Percentiles rank a stretch among this genome's conserved stretches.
phyloP scores from a whole-genome alignment of 1,140 invertebrate species.

The Sitophilus oryzae region DNA sequence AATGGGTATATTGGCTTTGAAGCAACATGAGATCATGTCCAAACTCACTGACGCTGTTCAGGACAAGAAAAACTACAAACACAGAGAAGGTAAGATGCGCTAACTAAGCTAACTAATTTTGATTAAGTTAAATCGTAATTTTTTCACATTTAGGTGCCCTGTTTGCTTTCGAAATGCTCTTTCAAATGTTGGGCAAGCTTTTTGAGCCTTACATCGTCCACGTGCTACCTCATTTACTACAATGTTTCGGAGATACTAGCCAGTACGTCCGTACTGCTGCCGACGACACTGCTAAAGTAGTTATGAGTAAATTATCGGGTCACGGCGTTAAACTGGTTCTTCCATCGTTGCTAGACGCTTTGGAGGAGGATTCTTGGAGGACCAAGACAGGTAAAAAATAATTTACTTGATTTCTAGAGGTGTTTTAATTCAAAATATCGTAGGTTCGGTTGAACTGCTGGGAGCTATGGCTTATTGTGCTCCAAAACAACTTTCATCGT shows the following conservation, averaged over 20 bases:
- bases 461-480: constrained; percentile 98
- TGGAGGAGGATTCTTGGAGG: constrained; percentile 98
- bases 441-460: constrained; percentile 90
- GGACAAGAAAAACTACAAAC: constrained; percentile 92
- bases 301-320: constrained; percentile 94
- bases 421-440: too few relatives aligned
- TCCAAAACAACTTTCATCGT: constrained; percentile 95
- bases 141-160: constrained; percentile 63
- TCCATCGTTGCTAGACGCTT: constrained; percentile 80
- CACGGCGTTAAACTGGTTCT: constrained; percentile 96
- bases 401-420: too few relatives aligned
- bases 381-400: constrained; percentile 94
- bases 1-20: constrained; percentile 90
- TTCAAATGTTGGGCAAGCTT: constrained; percentile 86
- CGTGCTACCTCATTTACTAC: constrained; percentile 87
- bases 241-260: constrained; percentile 93
- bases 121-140: too few relatives aligned
- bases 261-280: constrained; percentile 88
- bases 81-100: constrained; percentile 68
- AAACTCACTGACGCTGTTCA: constrained; percentile 91
- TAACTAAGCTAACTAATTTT: too few relatives aligned
- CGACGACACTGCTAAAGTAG: constrained; percentile 88
- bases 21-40: constrained; percentile 94
- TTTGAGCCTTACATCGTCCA: constrained; percentile 99
- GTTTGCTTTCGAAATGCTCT: constrained; percentile 97